Conservation (phyloP, 2,113 vertebrate genomes). For the Coptodon rendalli region DNA sequence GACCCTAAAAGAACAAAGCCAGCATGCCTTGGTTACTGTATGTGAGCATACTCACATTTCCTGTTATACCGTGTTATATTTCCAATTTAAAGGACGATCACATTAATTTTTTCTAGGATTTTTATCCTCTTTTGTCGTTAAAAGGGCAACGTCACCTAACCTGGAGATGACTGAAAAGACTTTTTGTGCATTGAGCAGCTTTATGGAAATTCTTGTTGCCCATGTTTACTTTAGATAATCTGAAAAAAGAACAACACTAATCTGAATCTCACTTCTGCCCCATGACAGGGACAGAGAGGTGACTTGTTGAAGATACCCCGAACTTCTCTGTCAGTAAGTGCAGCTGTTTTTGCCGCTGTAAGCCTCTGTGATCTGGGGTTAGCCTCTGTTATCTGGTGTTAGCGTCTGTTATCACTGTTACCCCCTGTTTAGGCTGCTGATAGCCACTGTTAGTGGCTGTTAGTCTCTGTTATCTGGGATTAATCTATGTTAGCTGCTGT, state of each 20-base stretch:
- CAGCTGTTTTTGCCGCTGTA: not conserved
- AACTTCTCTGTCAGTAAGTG: not conserved
- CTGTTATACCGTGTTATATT: not conserved
- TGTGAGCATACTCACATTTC: not conserved
- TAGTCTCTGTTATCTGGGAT: not conserved
- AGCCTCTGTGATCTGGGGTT: not conserved
- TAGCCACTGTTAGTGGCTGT: not conserved
- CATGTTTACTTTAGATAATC: not conserved
- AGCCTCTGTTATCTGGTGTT: not conserved
- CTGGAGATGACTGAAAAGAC: not conserved
- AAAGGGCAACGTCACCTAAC: not conserved
- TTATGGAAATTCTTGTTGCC: not conserved
- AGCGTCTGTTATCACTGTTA: not conserved
- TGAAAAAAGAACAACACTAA: not conserved
- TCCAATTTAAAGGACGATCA: not conserved
- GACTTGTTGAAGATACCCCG: not conserved
- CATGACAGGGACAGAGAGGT: not conserved
- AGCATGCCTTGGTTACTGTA: not conserved
- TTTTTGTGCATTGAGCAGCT: not conserved
- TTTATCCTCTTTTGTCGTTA: not conserved
- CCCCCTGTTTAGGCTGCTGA: not conserved
- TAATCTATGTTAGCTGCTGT: not conserved
- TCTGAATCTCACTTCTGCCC: not conserved
- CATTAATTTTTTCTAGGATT: not conserved
- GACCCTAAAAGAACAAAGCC: conserved; percentile 48